Evolutionary conservation across 2,797 vertebrate genomes (phyloP), one percentile per base, ranked within the genome.

Genomic region (Tolypeutes matacus): DNA sequence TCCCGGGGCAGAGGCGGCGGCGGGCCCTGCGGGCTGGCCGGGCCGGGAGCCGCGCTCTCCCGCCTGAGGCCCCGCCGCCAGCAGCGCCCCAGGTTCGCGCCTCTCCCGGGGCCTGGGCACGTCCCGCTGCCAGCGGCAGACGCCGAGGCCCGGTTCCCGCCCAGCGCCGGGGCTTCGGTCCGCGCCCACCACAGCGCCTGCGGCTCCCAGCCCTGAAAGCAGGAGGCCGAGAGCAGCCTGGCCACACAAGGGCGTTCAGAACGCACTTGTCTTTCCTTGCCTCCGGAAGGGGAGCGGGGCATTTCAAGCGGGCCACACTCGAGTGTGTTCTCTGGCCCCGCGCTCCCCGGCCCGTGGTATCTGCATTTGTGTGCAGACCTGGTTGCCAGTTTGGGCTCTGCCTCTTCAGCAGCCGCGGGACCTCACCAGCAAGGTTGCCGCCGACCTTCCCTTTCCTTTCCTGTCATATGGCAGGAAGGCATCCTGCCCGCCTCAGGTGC

Each of bases 261-360:
- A 31, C 25, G 7, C 7, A 31, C 36, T 72, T 25, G 5, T 17
- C 64, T 72, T 34, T 21, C 56, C 51, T 20, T 56, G 20, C 56
- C 56, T 56, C 56, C 17, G 31, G 73, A 4, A 31, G 21, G 1
- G 29, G 17, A 9, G 42, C 42, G 6, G 2, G 27, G 46, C 46
- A 8, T 56, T 21, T 21, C 18, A 5, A 4, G 73, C 31, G 15
- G 8, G 46, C 46, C 20, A 36, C 67, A 69, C 70, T 72, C 36
- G 11, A 10, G 23, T 3, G 42, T 2, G 4, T 25, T 7, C 31
- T n/a, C n/a, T 3, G 34, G n/a, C 17, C 27, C 4, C 13, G 13
- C 72, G 27, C 39, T 5, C 42, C 27, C 25, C 42, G 29, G 5
- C 39, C 72, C 25, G 3, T 7, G 1, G n/a, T n/a, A n/a, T 20